A percentile compares a stretch with the other conserved stretches of the same genome.
Conservation (phyloP, 1,140 invertebrate species). For the Bombus impatiens region DNA sequence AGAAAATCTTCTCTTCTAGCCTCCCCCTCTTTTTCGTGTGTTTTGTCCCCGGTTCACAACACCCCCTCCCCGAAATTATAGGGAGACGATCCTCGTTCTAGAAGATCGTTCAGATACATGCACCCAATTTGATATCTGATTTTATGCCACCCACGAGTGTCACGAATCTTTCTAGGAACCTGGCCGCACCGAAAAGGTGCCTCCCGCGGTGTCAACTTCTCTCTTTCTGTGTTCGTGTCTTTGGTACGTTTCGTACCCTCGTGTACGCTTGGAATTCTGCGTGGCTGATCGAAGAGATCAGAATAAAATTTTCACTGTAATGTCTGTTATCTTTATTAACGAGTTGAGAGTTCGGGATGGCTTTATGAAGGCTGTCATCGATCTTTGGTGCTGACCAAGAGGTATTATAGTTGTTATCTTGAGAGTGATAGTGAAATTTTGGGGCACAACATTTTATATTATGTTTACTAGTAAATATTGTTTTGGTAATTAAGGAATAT, state of each 20-base stretch:
- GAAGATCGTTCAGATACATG: neutral
- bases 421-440: neutral
- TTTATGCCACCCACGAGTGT: neutral
- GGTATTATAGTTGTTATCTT: neutral
- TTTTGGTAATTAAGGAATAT: neutral
- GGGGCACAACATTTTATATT: neutral
- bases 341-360: neutral
- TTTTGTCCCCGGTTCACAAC: neutral
- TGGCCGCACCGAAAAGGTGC: neutral
- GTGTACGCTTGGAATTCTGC: neutral
- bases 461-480: neutral
- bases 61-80: neutral
- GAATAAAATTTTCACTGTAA: neutral
- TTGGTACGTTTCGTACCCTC: neutral
- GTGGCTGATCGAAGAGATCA: neutral
- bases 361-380: neutral
- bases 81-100: neutral
- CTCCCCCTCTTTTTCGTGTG: neutral
- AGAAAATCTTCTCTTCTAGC: conserved; percentile 13
- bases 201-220: neutral
- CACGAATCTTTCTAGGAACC: neutral
- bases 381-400: neutral
- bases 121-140: neutral
- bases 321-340: no score
- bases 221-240: neutral